Base-by-base conservation (phyloP, 2,797 vertebrate genomes). In the Morus bassanus region DNA sequence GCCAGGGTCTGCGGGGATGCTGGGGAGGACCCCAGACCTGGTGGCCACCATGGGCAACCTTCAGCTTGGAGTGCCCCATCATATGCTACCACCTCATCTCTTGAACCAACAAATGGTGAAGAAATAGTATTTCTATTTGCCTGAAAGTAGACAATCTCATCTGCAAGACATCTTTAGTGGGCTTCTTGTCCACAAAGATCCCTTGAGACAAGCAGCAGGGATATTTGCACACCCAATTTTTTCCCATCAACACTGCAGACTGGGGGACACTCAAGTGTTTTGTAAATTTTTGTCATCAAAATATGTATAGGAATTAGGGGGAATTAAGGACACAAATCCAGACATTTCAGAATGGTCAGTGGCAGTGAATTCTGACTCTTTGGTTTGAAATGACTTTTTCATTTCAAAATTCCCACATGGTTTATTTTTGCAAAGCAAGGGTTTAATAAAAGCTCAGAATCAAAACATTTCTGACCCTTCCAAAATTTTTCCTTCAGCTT, bases 401-500 rank as follows among this genome's bases (percentile, higher is more conserved):
- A 77, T 83, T 95, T 95, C 85, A 78, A 85, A 84, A 68, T 84
- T 69, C 81, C 81, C 75, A 68, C 18, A 0, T 46, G 43, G 54
- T 84, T 81, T 54, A 18, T 68, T 72, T 87, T 89, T 2, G 11
- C 76, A 94, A 87, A 93, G 93, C 70, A 65, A 92, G n/a, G 81
- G 46, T 72, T 89, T 84, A 72, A 75, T 65, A 91, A 94, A 93
- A 88, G 51, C 86, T 89, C 91, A 73, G 51, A 65, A 82, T 78
- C 2, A 5, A 91, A 96, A 87, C 51, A 48, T 72, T 84, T 90
- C 53, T 41, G 68, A 85, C 83, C 85, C 61, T 74, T 83, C n/a
- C 17, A 63, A 88, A 89, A 92, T 30, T 53, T 43, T 13, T 91
- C 76, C 76, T 95, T 95, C 85, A 96, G 89, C 75, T 83, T 95